Evolutionary conservation across 2,113 vertebrate species (phyloP), one percentile per base, ranked within the genome.

Genomic region (Baryphthengus martii): DNA sequence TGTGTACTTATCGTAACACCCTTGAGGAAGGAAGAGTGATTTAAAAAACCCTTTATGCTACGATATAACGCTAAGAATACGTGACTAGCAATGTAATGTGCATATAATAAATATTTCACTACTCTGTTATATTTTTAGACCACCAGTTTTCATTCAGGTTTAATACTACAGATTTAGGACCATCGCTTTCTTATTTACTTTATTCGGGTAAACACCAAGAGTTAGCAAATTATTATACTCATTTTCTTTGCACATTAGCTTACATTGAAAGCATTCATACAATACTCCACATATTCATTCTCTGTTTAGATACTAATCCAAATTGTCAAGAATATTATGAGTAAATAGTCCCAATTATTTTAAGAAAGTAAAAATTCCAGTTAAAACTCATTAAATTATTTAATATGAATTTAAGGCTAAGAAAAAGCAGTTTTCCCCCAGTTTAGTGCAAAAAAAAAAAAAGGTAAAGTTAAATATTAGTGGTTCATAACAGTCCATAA

Each of bases 181-280:
- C 7, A 29, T 47, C 6, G 29, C 4, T 68, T 10, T 37, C 6
- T 20, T 44, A 4, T 37, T 84, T 65, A 16, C 9, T 70, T 68
- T 80, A 49, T 40, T 40, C n/a, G 72, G 28, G 7, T 17, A 72
- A 59, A 83, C 16, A 58, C 3, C 11, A 85, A 62, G n/a, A 71
- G 3, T 11, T 42, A 53, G 12, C 0, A 3, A 72, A 4, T 1
- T 40, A 55, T 72, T 65, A 7, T 65, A 40, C 11, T 49, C 1
- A 53, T 73, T 90, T 88, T 81, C 18, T 82, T 9, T 56, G 6
- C 14, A 35, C 39, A 53, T 68, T 45, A 52, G 1, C 28, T 81
- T 68, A n/a, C 9, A 40, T 55, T 65, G 35, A 42, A 93, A 81
- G 4, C 9, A 35, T 52, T 53, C 4, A 3, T 65, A 28, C n/a